Evolutionary conservation across 1,140 invertebrate genomes (phyloP), one percentile per base, ranked within the genome.

Genomic region (Capitella teleta): DNA sequence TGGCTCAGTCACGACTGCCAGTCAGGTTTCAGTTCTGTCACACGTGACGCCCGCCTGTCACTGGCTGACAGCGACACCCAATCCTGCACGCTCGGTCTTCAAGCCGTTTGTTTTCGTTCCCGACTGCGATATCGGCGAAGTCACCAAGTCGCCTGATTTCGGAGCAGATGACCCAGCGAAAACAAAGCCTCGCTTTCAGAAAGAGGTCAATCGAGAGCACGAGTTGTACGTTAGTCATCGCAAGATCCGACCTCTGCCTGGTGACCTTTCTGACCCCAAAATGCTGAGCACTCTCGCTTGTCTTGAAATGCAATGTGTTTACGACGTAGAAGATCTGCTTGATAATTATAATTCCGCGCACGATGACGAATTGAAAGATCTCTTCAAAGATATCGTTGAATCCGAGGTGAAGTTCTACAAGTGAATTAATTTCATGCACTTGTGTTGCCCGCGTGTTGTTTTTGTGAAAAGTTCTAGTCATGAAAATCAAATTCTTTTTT

Each of bases 41-140:
- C 18, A 26, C 2, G 30, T 21, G 19, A 32, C 19, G 14, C 45
- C 67, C 2, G 54, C 54, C 36, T 76, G 77, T 49, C 81, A 86
- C 64, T 86, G 83, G 83, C 84, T 85, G 57, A 85, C 83, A 1
- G 83, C 78, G 0, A 85, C 83, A 10, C 81, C 82, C 1, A 81
- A 85, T 67, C 78, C 83, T 0, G 75, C 73, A 24, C 68, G 78
- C 52, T 85, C 83, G 0, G 79, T 82, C 14, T 86, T 81, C 66
- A 86, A 86, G 64, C 83, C 84, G n/a, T 86, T 85, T 58, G 73
- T 84, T 6, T 85, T 85, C 61, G 79, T 79, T 0, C 74, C 76
- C 8, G 76, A 78, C 49, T 76, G 73, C 1, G 63, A 73, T 24
- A 76, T 81, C 48, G 81, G 80, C 1, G 55, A 49, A n/a, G 58